Evolutionary conservation across 1,140 invertebrate genomes (phyloP).

Genomic region (Geopemphigus sp.): DNA sequence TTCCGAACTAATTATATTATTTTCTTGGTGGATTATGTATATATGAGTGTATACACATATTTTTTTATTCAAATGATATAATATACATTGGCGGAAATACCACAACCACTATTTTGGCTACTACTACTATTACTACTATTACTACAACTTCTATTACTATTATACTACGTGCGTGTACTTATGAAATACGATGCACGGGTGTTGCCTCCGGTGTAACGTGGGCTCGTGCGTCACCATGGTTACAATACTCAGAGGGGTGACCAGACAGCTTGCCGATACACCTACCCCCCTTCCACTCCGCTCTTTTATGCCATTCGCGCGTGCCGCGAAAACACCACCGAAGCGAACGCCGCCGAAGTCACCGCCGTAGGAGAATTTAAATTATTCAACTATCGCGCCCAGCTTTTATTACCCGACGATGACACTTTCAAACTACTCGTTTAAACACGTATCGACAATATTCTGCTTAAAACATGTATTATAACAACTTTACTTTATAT

Average conservation of each 20-base stretch:
- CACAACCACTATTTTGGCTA: too few relatives aligned
- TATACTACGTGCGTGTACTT: too few relatives aligned
- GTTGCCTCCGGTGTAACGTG: constrained; percentile 18
- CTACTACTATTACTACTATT: too few relatives aligned
- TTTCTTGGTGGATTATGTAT: not conserved
- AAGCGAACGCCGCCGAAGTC: not conserved
- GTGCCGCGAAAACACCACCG: not conserved
- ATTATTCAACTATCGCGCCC: constrained; percentile 10
- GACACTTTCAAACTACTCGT: constrained; percentile 3
- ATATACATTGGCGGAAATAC: too few relatives aligned
- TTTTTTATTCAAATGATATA: too few relatives aligned
- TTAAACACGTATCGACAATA: not conserved
- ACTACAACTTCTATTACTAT: too few relatives aligned
- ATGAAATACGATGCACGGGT: not conserved
- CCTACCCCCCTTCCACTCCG: not conserved
- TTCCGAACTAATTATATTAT: too few relatives aligned
- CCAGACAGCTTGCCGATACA: constrained; percentile 49
- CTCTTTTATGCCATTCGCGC: not conserved
- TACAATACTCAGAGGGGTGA: constrained; percentile 25
- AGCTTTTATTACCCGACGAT: not conserved
- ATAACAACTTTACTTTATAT: not conserved
- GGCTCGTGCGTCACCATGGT: constrained; percentile 34
- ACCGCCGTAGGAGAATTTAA: not conserved
- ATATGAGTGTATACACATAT: not conserved
- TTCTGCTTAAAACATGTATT: not conserved